Percentiles rank a stretch among this genome's conserved stretches.
phyloP scores from a whole-genome alignment of 2,113 vertebrate genomes.

The Carettochelys insculpta region DNA sequence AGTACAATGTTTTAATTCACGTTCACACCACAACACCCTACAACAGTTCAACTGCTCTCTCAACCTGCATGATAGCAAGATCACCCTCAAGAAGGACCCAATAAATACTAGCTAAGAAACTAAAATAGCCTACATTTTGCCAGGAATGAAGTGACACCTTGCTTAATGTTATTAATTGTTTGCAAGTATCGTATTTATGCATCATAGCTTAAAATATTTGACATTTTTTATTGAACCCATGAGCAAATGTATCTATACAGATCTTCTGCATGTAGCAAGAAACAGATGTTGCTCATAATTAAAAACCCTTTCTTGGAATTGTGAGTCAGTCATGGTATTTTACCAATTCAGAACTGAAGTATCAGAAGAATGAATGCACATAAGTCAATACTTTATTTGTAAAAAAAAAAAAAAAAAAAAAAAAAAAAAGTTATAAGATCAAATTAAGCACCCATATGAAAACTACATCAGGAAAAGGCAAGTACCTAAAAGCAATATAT shows the following conservation, averaged over 20 bases:
- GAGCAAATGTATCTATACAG: background rate
- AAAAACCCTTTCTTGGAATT: background rate
- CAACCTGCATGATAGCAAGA: background rate
- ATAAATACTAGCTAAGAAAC: background rate
- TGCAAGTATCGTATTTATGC: background rate
- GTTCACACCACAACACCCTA: background rate
- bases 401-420: background rate
- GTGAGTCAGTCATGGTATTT: background rate
- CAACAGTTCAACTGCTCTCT: constrained; percentile 1
- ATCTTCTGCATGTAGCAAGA: background rate
- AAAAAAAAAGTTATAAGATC: too few species aligned
- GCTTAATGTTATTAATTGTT: background rate
- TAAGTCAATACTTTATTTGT: background rate
- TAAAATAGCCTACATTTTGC: background rate
- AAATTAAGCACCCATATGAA: background rate
- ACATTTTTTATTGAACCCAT: background rate
- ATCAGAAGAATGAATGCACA: background rate
- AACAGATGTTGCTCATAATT: background rate
- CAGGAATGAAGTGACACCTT: rapidly evolving
- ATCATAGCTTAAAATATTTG: background rate
- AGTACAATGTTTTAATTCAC: background rate
- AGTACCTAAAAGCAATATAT: background rate
- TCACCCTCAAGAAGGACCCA: background rate
- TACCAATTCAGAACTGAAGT: background rate
- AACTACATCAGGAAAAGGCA: background rate